Conservation (phyloP, 2,888 invertebrate species). For the Caenorhabditis virilis region DNA sequence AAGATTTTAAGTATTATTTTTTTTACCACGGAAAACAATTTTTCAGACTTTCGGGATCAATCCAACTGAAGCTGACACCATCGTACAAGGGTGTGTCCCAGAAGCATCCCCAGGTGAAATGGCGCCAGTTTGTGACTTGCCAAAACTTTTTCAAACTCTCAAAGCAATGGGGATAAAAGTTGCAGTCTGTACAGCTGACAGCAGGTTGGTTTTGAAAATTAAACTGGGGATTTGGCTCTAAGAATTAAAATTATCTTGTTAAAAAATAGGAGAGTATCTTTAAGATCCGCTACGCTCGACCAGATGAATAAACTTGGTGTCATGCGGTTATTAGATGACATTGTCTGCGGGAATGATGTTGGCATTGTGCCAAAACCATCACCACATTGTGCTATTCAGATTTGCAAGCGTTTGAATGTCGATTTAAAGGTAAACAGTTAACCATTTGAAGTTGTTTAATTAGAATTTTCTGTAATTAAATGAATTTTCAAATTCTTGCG, state of each 20-base stretch:
- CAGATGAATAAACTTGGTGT: constrained; percentile 60
- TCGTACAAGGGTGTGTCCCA: constrained; percentile 44
- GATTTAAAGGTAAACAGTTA: constrained; percentile 60
- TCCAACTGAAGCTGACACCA: constrained; percentile 38
- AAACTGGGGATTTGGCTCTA: background rate
- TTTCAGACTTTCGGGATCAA: constrained; percentile 43
- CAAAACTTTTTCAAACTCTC: constrained; percentile 69
- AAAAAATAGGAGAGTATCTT: constrained; percentile 3
- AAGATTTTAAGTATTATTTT: too few relatives aligned
- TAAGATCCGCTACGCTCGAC: constrained; percentile 57
- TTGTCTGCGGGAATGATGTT: constrained; percentile 71
- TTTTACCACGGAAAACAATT: too few relatives aligned
- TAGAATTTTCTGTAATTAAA: too few relatives aligned
- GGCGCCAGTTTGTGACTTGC: constrained; percentile 68
- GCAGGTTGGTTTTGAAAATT: constrained; percentile 46
- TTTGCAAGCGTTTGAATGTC: constrained; percentile 62
- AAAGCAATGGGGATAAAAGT: constrained; percentile 70
- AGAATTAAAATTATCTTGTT: background rate
- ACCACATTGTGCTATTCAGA: constrained; percentile 70
- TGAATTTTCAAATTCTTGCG: too few relatives aligned
- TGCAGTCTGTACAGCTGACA: constrained; percentile 71
- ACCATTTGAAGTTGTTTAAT: too few relatives aligned
- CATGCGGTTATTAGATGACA: constrained; percentile 68
- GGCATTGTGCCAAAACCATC: constrained; percentile 70
- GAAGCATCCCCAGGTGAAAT: constrained; percentile 52